A percentile compares a stretch with the other conserved stretches of the same genome.
These are phyloP conservation scores for Melanostoma scalare DNA, from an alignment of 2,888 invertebrate species.

Conservation along the genomic window DNA sequence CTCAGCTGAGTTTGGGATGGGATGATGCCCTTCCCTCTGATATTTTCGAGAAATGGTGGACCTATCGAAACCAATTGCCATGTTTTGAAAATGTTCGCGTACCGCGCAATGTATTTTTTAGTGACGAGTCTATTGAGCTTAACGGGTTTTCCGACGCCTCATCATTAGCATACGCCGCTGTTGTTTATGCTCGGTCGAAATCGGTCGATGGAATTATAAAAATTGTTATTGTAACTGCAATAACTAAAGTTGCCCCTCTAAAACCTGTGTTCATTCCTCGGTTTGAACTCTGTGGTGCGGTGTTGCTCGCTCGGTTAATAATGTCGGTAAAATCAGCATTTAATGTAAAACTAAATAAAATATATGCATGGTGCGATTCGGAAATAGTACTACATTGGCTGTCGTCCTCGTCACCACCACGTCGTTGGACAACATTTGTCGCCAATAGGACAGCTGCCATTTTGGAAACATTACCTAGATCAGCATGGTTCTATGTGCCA, in stretches of 20 bases:
- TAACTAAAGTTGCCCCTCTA: conserved; percentile 27
- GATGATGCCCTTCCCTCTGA: conserved; percentile 50
- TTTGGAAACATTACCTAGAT: conserved; percentile 49
- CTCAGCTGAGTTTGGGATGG: conserved; percentile 45
- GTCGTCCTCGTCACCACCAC: too few relatives aligned
- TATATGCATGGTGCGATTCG: conserved; percentile 74
- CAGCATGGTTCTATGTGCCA: conserved; percentile 61
- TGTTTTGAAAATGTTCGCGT: conserved; percentile 29
- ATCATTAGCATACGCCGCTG: conserved; percentile 18
- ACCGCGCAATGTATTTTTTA: too few relatives aligned
- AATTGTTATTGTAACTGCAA: conserved; percentile 12
- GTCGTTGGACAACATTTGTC: conserved; percentile 54
- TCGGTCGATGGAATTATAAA: not conserved
- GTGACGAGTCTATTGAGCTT: conserved; percentile 40
- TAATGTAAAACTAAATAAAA: conserved; percentile 25
- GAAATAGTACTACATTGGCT: conserved; percentile 48
- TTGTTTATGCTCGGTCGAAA: not conserved
- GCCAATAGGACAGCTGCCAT: conserved; percentile 65
- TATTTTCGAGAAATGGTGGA: conserved; percentile 16
- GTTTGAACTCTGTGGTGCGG: conserved; percentile 52
- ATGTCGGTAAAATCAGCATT: conserved; percentile 34
- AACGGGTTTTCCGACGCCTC: conserved; percentile 44
- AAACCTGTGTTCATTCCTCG: conserved; percentile 50
- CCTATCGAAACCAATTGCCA: conserved; percentile 13
- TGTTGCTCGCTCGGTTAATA: conserved; percentile 49